Conservation (phyloP, 2,797 vertebrate species). For the Periophthalmus magnuspinnatus region DNA sequence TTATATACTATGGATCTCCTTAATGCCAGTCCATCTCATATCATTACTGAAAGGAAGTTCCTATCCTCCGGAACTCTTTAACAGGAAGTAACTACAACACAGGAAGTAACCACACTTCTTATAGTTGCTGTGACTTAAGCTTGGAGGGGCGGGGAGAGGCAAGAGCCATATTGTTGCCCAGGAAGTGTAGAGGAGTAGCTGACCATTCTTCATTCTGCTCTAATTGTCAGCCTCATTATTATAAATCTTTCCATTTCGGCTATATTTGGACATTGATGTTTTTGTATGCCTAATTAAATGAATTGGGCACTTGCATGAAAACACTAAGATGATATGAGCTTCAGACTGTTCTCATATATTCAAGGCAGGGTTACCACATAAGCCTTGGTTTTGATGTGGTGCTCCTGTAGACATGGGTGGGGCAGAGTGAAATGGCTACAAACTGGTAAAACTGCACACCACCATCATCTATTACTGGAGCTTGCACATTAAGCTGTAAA, state of each 20-base stretch:
- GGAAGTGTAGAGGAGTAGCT: conserved; percentile 73
- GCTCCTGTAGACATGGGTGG: conserved; percentile 66
- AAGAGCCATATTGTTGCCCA: conserved; percentile 70
- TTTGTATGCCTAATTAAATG: background rate
- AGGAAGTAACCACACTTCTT: conserved; percentile 68
- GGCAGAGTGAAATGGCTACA: conserved; percentile 55
- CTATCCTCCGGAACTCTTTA: conserved; percentile 61
- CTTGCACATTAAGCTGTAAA: background rate
- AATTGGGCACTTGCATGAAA: conserved; percentile 20
- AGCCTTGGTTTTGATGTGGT: conserved; percentile 65
- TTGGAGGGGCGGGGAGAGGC: conserved; percentile 51
- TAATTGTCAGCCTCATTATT: conserved; percentile 58
- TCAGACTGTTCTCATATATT: conserved; percentile 52
- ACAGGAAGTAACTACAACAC: conserved; percentile 70
- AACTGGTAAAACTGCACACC: conserved; percentile 59
- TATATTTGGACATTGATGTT: conserved; percentile 54
- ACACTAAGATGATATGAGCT: conserved; percentile 28
- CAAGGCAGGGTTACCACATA: conserved; percentile 58
- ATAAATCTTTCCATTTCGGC: conserved; percentile 44
- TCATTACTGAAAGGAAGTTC: conserved; percentile 70
- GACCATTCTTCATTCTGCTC: conserved; percentile 54
- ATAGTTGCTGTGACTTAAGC: conserved; percentile 35
- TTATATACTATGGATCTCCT: conserved; percentile 17
- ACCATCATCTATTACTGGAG: conserved; percentile 38
- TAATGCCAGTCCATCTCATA: conserved; percentile 30